Evolutionary conservation across 2,797 vertebrate species (phyloP).

Genomic region (Peromyscus aztecus): DNA sequence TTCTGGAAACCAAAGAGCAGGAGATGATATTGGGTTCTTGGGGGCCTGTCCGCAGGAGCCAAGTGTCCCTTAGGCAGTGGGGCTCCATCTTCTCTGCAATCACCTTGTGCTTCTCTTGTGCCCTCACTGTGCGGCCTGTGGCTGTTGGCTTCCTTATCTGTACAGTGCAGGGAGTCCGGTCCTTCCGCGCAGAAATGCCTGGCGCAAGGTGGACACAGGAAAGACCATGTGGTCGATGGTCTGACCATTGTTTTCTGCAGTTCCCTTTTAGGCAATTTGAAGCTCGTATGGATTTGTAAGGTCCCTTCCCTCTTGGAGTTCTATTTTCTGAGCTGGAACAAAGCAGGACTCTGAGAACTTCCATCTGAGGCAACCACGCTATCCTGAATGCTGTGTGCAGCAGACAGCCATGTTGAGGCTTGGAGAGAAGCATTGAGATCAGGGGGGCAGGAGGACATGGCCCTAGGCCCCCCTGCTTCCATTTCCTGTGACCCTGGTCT

Average conservation of each 20-base stretch:
- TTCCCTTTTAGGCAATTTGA: background rate
- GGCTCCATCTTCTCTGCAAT: background rate
- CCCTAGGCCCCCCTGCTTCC: too few relatives aligned
- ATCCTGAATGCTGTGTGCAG: background rate
- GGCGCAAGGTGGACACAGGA: background rate
- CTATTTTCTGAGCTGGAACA: background rate
- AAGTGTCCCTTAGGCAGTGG: background rate
- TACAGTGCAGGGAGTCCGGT: background rate
- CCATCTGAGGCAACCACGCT: background rate
- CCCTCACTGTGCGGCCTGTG: background rate
- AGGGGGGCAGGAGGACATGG: background rate
- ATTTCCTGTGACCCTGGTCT: background rate
- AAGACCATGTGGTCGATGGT: background rate
- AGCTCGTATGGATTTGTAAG: background rate
- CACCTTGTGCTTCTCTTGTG: background rate
- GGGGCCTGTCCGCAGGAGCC: background rate
- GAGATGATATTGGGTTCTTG: background rate
- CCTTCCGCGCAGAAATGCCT: background rate
- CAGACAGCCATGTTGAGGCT: fast-evolving
- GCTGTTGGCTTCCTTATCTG: background rate
- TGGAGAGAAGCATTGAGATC: too few relatives aligned
- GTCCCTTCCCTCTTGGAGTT: background rate
- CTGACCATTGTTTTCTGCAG: background rate
- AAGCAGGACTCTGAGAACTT: background rate
- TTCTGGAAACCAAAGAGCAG: background rate